These are phyloP conservation scores for Scaptomyza graminum DNA, from an alignment of 1,140 invertebrate genomes.

Conservation along the genomic window DNA sequence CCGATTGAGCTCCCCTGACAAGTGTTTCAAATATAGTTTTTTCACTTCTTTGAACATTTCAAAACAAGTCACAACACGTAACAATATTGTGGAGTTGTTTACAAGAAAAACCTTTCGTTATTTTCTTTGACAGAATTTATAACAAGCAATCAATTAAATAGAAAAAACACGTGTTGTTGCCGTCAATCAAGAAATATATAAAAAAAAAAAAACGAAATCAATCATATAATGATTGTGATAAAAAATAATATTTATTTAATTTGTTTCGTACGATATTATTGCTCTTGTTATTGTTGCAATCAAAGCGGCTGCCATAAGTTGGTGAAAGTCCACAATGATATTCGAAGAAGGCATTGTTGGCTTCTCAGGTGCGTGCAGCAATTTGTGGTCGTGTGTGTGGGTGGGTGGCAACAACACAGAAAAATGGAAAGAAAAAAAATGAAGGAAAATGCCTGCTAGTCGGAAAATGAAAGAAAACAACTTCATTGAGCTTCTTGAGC, in stretches of 20 bases:
- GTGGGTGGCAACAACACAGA: conserved; percentile 37
- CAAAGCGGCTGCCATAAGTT: conserved; percentile 59
- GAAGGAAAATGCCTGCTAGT: conserved; percentile 18
- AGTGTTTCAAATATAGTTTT: background rate
- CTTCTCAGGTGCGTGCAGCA: conserved; percentile 64
- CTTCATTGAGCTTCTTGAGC: conserved; percentile 75
- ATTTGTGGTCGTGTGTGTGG: conserved; percentile 52
- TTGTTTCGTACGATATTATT: background rate
- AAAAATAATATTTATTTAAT: conserved; percentile 33
- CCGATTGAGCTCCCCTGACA: background rate
- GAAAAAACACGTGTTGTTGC: conserved; percentile 25
- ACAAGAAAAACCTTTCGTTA: too few species aligned
- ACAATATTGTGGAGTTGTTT: too few species aligned
- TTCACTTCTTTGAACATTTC: too few species aligned
- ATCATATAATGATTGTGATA: conserved; percentile 21
- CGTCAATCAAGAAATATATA: conserved; percentile 1
- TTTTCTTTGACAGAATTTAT: too few species aligned
- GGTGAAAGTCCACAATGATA: conserved; percentile 67
- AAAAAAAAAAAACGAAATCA: conserved; percentile 6
- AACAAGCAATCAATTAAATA: conserved; percentile 18
- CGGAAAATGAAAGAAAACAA: conserved; percentile 40
- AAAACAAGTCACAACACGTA: too few species aligned
- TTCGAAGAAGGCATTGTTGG: conserved; percentile 32
- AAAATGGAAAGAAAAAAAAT: conserved; percentile 15
- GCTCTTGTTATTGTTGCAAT: conserved; percentile 54